These are phyloP conservation scores for Augiades crinisus DNA, from an alignment of 2,888 invertebrate species.

Conservation along the genomic window DNA sequence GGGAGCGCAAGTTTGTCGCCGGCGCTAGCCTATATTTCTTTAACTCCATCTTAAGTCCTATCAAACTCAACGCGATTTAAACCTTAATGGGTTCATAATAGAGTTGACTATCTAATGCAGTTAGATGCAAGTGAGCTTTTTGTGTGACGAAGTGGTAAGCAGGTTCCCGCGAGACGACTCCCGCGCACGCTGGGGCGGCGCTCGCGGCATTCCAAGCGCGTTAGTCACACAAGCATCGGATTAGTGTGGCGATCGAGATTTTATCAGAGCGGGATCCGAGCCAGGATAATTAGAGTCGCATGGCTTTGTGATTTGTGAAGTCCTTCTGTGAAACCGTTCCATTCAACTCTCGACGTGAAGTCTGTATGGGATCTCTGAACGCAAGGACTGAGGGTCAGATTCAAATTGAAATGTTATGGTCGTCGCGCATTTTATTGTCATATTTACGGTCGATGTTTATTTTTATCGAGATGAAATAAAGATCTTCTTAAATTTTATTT, in stretches of 20 bases:
- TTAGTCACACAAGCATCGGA: conserved; percentile 46
- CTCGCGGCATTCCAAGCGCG: conserved; percentile 38
- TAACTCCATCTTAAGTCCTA: conserved; percentile 6
- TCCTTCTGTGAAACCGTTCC: conserved; percentile 47
- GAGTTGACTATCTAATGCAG: not conserved
- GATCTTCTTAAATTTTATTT: not conserved
- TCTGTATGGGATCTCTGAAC: conserved; percentile 10
- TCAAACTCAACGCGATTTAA: not conserved
- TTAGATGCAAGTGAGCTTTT: conserved; percentile 16
- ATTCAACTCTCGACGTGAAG: conserved; percentile 35
- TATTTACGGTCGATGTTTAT: not conserved
- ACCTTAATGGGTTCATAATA: not conserved
- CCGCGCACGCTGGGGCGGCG: conserved; percentile 31
- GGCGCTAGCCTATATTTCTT: conserved; percentile 35
- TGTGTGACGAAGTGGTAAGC: conserved; percentile 25
- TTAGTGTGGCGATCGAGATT: conserved; percentile 52
- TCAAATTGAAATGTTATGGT: conserved; percentile 8
- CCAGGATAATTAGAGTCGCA: conserved; percentile 54
- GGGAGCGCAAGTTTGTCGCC: conserved; percentile 36
- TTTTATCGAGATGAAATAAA: not conserved
- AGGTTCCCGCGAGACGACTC: conserved; percentile 26
- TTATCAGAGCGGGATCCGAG: conserved; percentile 48
- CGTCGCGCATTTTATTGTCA: conserved; percentile 5
- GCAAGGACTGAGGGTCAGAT: not conserved
- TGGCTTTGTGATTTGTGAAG: conserved; percentile 54